Evolutionary conservation across 2,797 vertebrate genomes (phyloP).

Genomic region (Dendrocincla fuliginosa): DNA sequence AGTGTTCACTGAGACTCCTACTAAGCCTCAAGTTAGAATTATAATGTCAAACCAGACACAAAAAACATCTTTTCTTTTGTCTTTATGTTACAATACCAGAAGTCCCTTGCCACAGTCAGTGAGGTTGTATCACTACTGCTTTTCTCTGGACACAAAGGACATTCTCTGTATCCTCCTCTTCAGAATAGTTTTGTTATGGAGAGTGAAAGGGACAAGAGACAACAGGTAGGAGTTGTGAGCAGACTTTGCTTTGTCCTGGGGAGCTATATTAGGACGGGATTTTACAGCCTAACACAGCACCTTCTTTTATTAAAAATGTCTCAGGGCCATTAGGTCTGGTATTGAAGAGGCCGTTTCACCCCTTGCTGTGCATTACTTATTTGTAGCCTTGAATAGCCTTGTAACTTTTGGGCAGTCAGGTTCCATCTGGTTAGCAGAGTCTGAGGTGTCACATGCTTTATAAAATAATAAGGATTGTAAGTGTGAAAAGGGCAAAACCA

Average conservation of each 20-base stretch:
- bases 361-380: background rate
- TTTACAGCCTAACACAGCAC: background rate
- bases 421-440: background rate
- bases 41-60: background rate
- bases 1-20: background rate
- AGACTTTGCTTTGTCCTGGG: background rate
- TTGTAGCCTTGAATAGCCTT: background rate
- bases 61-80: background rate
- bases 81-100: background rate
- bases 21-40: background rate
- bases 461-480: background rate
- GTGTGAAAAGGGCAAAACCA: background rate
- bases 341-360: background rate
- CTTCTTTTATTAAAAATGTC: background rate
- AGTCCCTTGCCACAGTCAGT: background rate
- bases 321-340: background rate
- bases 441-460: background rate
- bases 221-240: background rate
- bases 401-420: background rate
- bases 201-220: background rate
- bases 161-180: background rate
- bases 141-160: background rate
- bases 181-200: background rate
- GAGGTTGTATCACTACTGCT: background rate
- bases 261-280: background rate